Base-by-base conservation (phyloP, 1,140 invertebrate species). In the Lordiphosa collinella region DNA sequence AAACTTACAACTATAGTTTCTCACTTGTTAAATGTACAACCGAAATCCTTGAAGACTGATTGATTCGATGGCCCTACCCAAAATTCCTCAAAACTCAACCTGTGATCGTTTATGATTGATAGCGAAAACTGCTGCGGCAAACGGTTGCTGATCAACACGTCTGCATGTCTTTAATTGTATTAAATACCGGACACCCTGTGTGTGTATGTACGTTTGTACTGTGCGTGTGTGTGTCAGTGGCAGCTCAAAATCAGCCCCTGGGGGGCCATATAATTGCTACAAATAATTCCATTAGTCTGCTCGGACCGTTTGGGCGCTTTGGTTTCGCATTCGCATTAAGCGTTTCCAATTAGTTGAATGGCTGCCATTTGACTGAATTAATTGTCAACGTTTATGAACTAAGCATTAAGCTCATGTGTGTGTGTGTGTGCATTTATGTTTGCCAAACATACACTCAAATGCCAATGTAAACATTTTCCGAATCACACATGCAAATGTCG, bases 311-410 rank as follows among this genome's bases (percentile, higher is more conserved):
- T 41, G 58, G 34, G 65, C 25, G 25, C 65, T 61, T 60, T 65
- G 58, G 58, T 60, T 75, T 82, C 54, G 34, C 66, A 58, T 61
- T 72, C 56, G 50, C 67, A 79, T 64, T 79, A 72, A 78, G 67
- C 72, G 64, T 62, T 84, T 84, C 78, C 73, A 84, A 84, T 84
- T 84, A 84, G 78, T 72, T 62, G 63, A 84, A 84, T 84, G 54
- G 53, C 56, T 53, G 72, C 63, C 72, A 73, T 84, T 84, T 84
- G 67, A 38, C 64, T 51, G 56, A 59, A 84, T 78, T 84, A 84
- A 84, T 84, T 84, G 78, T 84, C 68, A 84, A 78, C 78, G 68
- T 73, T 84, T 84, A 84, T 80, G 76, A 80, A 75, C 66, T 80
- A 67, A 76, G 40, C 49, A 53, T 54, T 67, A 36, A 35, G 52